A percentile compares a stretch with the other conserved stretches of the same genome.
These are phyloP conservation scores for Ameiurus melas DNA, from an alignment of 2,113 vertebrate species.

Conservation along the genomic window DNA sequence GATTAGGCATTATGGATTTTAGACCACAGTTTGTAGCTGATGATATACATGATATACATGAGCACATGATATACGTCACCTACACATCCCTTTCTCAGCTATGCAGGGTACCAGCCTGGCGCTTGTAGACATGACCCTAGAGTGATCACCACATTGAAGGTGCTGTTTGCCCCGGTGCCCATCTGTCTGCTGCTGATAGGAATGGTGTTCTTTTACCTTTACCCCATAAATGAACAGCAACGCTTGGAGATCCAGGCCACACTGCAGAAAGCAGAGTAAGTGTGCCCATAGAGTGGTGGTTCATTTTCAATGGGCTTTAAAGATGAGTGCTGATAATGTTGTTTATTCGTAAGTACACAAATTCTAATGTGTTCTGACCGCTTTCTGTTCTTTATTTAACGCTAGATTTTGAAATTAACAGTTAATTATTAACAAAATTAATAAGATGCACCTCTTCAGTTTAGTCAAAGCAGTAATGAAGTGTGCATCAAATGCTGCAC, in stretches of 20 bases:
- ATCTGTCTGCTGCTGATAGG: conserved; percentile 63
- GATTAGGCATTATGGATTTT: neutral
- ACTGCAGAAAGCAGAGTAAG: conserved; percentile 53
- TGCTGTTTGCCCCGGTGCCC: conserved; percentile 65
- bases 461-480: neutral
- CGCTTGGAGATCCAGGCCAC: conserved; percentile 59
- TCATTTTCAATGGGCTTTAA: neutral
- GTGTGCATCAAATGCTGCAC: neutral
- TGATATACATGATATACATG: no score
- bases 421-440: neutral
- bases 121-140: conserved; percentile 49
- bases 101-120: conserved; percentile 65
- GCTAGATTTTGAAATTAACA: neutral
- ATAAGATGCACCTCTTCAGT: neutral
- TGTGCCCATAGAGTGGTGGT: neutral
- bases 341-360: neutral
- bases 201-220: conserved; percentile 63
- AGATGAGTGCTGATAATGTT: neutral
- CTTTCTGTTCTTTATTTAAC: neutral
- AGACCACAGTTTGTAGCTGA: neutral
- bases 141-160: conserved; percentile 55
- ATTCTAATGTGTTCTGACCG: neutral
- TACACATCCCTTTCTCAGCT: conserved; percentile 52
- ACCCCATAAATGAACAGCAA: conserved; percentile 64
- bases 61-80: neutral